These are phyloP conservation scores for Gobio occitaniae DNA, from an alignment of 2,797 vertebrate genomes.

Conservation along the genomic window DNA sequence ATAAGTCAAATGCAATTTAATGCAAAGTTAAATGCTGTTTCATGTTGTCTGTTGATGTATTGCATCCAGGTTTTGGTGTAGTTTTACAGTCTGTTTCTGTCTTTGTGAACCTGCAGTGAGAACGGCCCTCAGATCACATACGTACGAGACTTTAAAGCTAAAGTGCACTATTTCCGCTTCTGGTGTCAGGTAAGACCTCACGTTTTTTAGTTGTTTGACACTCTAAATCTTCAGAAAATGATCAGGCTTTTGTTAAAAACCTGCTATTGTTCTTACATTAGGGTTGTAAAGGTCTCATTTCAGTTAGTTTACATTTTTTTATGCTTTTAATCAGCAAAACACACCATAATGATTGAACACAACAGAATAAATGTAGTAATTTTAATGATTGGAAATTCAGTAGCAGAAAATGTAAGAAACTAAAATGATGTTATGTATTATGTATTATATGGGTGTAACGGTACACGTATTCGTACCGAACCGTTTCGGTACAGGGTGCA, in stretches of 20 bases:
- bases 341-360: neutral
- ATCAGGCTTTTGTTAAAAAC: neutral
- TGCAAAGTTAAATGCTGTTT: neutral
- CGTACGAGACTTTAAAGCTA: slow-evolving; percentile 98
- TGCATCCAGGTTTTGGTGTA: neutral
- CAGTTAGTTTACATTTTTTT: too few species aligned
- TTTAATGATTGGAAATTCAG: too few species aligned
- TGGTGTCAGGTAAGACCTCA: slow-evolving; percentile 92
- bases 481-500: too few species aligned
- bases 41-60: neutral
- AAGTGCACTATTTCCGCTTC: slow-evolving; percentile 98
- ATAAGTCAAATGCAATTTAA: neutral
- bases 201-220: neutral
- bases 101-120: slow-evolving; percentile 80
- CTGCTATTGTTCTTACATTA: neutral
- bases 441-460: too few species aligned
- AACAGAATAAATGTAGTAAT: neutral
- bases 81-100: slow-evolving; percentile 39
- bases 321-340: neutral
- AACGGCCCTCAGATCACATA: slow-evolving; percentile 99
- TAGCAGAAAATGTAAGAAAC: too few species aligned
- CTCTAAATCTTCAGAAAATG: neutral
- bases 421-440: too few species aligned
- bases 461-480: too few species aligned
- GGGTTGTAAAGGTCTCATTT: neutral